Base-by-base conservation (phyloP, 2,113 vertebrate species). In the Salminus brasiliensis region DNA sequence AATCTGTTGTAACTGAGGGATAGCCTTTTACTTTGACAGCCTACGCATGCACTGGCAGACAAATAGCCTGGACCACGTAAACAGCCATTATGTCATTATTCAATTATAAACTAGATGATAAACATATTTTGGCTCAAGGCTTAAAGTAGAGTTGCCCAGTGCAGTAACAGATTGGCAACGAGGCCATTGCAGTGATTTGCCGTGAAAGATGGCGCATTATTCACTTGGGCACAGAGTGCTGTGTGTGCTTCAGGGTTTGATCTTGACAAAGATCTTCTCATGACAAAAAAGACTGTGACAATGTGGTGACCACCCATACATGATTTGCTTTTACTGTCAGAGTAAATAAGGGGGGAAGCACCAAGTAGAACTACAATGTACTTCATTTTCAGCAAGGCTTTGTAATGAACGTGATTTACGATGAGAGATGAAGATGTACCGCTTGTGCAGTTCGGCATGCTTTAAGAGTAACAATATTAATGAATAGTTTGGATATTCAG, bases 31-130 rank as follows among this genome's bases (percentile, higher is more conserved):
- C 69, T 72, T 49, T 62, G 39, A 78, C 67, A 60, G 45, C 76
- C 76, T 60, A 68, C 49, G 49, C 74, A 68, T 57, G 36, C 74
- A 68, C 74, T 68, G 66, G n/a, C 55, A 78, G 76, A 71, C 41
- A 78, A 78, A 78, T 71, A 78, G 77, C 69, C 39, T 53, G 53
- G 78, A 49, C 70, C 78, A 79, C 36, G 60, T 73, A 65, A 72
- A 60, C 78, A 79, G 43, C 69, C 69, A 79, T 79, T 79, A 79
- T 72, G 78, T 79, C 78, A 79, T 79, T 79, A 79, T 79, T 79
- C 78, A 79, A 79, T 79, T 79, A 79, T 72, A 79, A 79, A 79
- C 65, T 79, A 73, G 59, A 79, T 73, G 78, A 79, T 79, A 79
- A 79, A 72, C 77, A 79, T 79, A 72, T 79, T 79, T 79, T 79